Evolutionary conservation across 2,888 invertebrate species (phyloP), one percentile per base, ranked within the genome.

Genomic region (Drosophila tanythrix): DNA sequence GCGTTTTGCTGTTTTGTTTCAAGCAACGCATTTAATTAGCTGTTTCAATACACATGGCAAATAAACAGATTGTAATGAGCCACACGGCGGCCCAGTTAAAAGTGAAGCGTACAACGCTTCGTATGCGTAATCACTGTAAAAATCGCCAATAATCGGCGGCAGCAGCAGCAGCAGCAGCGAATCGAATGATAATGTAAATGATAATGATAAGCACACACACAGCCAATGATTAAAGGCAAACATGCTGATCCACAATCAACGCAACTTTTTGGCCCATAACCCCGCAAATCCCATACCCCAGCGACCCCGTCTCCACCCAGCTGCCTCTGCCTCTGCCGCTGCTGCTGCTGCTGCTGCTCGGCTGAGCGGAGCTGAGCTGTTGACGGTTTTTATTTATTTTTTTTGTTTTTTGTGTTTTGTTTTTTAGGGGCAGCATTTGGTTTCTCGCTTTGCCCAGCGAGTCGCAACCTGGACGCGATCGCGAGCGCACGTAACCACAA

Each of bases 11-110:
- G 25, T 55, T 33, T 33, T 33, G n/a, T 21, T 33, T 21, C 31
- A 64, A 71, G 56, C 13, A 33, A 21, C 21, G 75, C 76, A 83
- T 83, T 88, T 89, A 87, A 85, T 85, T 85, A 85, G 80, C 85
- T 74, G 50, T 80, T 73, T 88, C 89, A 82, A 89, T 87, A 89
- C 68, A 64, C 77, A 59, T 46, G 70, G 51, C 58, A 68, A 68
- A 68, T 69, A 68, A 69, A 69, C 70, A 74, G 62, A 67, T 78
- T 50, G 21, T n/a, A 38, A 29, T 38, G 27, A 27, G n/a, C 35
- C 35, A 40, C 35, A 29, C 64, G 50, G 63, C 67, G 84, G 85
- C 56, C 65, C 35, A 81, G 77, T 80, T 79, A 60, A 79, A 79
- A 76, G 76, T 68, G 52, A 67, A 56, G 68, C 68, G 69, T 73